A percentile compares a stretch with the other conserved stretches of the same genome.
Evolutionary conservation across 2,888 invertebrate genomes (phyloP).

Genomic region (Athalia rosae): DNA sequence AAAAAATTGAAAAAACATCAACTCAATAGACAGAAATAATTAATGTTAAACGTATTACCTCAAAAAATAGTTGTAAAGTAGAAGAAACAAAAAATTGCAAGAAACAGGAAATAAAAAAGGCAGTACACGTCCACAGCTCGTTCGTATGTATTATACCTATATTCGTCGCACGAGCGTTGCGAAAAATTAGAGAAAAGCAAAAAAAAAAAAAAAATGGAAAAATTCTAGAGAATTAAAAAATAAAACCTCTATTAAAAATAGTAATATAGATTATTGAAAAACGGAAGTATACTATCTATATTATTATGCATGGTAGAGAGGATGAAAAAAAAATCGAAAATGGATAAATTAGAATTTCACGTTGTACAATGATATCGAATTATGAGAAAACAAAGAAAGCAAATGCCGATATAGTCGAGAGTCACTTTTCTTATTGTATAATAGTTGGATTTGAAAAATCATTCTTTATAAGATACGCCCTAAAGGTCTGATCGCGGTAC

Average conservation of each 20-base stretch:
- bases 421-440: no score
- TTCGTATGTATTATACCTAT: conserved; percentile 3
- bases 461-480: not conserved
- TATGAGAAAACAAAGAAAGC: not conserved
- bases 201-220: not conserved
- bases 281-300: not conserved
- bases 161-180: not conserved
- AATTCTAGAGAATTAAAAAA: not conserved
- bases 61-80: not conserved
- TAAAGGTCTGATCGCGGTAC: not conserved
- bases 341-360: not conserved
- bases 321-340: not conserved
- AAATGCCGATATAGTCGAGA: no score
- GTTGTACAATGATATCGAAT: not conserved
- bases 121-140: conserved; percentile 30
- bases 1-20: no score
- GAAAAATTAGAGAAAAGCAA: not conserved
- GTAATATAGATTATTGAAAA: not conserved
- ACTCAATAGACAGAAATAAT: no score
- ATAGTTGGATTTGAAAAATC: no score
- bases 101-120: not conserved
- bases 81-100: not conserved
- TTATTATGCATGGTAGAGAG: not conserved
- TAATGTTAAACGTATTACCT: conserved; percentile 9
- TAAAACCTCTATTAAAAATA: not conserved